phyloP scores from a whole-genome alignment of 2,797 vertebrate species.

The Xerus rutilus region DNA sequence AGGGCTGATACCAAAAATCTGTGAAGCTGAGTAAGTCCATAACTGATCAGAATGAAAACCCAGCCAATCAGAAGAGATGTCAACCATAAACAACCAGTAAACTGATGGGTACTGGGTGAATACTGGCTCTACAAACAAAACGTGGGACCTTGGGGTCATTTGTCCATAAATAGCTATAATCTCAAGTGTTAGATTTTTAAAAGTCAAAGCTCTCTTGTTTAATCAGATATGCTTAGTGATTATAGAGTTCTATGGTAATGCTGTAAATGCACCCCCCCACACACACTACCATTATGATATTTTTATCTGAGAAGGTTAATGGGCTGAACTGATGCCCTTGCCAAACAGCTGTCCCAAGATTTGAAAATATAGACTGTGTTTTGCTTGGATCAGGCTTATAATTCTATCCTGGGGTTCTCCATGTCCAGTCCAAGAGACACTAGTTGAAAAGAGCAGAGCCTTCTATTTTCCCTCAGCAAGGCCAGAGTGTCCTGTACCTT shows the following conservation, averaged over 20 bases:
- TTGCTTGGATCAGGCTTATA: constrained; percentile 48
- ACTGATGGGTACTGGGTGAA: background rate
- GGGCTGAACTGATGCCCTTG: background rate
- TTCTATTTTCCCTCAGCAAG: constrained; percentile 72
- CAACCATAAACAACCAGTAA: background rate
- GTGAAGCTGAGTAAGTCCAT: background rate
- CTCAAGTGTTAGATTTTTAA: constrained; percentile 40
- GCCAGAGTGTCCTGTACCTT: constrained; percentile 78
- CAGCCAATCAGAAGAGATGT: constrained; percentile 18
- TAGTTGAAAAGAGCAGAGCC: constrained; percentile 56
- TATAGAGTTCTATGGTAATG: background rate
- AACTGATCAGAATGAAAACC: background rate
- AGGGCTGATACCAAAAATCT: background rate
- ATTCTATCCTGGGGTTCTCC: constrained; percentile 10
- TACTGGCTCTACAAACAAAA: background rate
- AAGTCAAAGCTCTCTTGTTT: constrained; percentile 14
- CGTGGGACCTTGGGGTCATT: background rate
- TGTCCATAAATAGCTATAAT: background rate
- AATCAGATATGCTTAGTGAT: constrained; percentile 34
- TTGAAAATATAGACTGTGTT: constrained; percentile 59
- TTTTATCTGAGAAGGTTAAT: constrained; percentile 54
- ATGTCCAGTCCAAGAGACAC: constrained; percentile 62
- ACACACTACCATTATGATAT: background rate
- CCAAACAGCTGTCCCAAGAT: constrained; percentile 31
- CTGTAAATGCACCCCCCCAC: background rate